These are phyloP conservation scores for Chloroceryle amazona DNA, from an alignment of 2,797 vertebrate species.

Conservation along the genomic window DNA sequence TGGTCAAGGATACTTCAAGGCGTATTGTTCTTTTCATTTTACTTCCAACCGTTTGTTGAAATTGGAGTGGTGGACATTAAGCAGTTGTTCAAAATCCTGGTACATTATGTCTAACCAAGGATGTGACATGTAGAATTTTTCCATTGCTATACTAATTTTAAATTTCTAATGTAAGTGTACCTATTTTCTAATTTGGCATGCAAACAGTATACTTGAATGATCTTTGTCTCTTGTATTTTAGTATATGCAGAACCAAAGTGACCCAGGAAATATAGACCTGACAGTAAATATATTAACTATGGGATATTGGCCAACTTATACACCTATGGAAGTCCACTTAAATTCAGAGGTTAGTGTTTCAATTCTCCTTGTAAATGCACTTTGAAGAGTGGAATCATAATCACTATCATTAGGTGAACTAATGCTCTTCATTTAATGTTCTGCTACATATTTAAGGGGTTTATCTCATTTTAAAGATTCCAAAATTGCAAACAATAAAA, in stretches of 20 bases:
- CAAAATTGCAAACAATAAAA: background rate
- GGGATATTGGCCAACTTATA: constrained; percentile 88
- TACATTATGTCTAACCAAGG: background rate
- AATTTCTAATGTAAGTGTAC: background rate
- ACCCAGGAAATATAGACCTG: constrained; percentile 84
- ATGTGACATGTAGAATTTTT: background rate
- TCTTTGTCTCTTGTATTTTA: constrained; percentile 48
- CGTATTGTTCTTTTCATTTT: background rate
- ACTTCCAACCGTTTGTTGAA: background rate
- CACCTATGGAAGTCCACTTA: constrained; percentile 85
- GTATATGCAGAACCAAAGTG: constrained; percentile 86
- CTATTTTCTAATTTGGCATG: background rate
- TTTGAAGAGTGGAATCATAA: background rate
- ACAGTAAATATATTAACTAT: constrained; percentile 88
- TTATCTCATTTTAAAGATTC: background rate
- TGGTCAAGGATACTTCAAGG: background rate
- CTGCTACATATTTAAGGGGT: background rate
- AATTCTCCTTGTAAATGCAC: background rate
- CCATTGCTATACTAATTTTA: background rate
- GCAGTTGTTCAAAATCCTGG: background rate
- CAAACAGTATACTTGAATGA: background rate
- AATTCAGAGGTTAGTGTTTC: constrained; percentile 81
- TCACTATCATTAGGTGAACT: background rate
- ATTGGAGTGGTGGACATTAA: background rate
- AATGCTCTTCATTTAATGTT: background rate